These are phyloP conservation scores for Augiades crinisus DNA, from an alignment of 2,888 invertebrate species.

Conservation along the genomic window DNA sequence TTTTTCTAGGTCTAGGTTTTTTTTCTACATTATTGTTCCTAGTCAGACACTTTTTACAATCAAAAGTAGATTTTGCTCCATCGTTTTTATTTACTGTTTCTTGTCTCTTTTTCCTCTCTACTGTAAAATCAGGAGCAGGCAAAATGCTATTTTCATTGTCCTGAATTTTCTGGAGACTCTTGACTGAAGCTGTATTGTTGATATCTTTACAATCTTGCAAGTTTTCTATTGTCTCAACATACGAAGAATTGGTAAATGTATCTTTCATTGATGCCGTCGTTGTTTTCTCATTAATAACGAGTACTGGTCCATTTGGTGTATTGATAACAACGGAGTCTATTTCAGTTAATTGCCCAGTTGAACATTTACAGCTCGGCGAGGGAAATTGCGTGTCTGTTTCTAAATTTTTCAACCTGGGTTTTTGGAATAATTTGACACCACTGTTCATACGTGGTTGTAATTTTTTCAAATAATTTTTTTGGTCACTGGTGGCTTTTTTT, in stretches of 20 bases:
- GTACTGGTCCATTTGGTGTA: slow-evolving; percentile 13
- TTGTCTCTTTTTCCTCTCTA: background rate
- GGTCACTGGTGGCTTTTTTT: too few species aligned
- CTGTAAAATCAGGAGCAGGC: too few species aligned
- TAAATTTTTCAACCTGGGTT: slow-evolving; percentile 29
- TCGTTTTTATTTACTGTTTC: slow-evolving; percentile 2
- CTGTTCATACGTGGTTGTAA: background rate
- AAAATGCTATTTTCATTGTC: too few species aligned
- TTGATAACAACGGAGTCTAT: background rate
- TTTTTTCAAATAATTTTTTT: too few species aligned
- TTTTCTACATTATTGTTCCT: slow-evolving; percentile 22
- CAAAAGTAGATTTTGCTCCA: background rate
- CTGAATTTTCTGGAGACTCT: too few species aligned
- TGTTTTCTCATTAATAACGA: slow-evolving; percentile 4
- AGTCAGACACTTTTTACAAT: too few species aligned
- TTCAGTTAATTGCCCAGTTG: slow-evolving; percentile 13
- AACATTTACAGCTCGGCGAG: slow-evolving; percentile 23
- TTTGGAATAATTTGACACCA: slow-evolving; percentile 32
- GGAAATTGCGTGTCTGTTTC: slow-evolving; percentile 33
- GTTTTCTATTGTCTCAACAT: background rate
- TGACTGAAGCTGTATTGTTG: background rate
- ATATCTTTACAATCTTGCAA: background rate
- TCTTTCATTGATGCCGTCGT: too few species aligned
- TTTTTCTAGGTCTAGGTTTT: slow-evolving; percentile 5
- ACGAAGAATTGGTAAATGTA: background rate